Conservation (phyloP, 2,797 vertebrate genomes). For the Sebastes variabilis region DNA sequence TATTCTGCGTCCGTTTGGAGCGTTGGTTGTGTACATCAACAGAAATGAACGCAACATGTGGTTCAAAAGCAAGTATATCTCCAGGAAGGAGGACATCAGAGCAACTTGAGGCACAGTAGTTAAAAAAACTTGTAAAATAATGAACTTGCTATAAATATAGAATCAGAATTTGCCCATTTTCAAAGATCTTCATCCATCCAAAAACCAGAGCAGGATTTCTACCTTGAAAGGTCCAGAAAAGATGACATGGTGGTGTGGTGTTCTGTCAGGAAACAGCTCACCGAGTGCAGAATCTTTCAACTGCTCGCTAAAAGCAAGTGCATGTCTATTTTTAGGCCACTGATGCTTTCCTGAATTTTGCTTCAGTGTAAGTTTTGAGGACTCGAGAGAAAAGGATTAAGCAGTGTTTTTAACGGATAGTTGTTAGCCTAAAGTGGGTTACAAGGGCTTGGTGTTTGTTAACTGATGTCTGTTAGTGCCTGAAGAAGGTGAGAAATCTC, state of each 20-base stretch:
- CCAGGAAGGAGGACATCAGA: no score
- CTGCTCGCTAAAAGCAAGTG: conserved; percentile 58
- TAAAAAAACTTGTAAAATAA: neutral
- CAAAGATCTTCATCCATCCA: neutral
- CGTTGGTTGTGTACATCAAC: no score
- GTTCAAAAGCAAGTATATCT: no score
- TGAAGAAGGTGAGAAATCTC: neutral
- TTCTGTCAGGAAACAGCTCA: conserved; percentile 28
- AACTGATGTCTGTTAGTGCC: neutral
- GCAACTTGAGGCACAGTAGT: no score
- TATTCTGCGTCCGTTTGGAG: no score
- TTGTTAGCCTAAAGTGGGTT: conserved; percentile 10
- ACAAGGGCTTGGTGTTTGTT: conserved; percentile 14
- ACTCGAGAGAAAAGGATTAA: conserved; percentile 41
- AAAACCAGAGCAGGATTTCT: neutral
- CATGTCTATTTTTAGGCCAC: conserved; percentile 68
- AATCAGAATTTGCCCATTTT: neutral
- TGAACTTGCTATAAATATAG: neutral
- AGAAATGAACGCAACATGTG: no score
- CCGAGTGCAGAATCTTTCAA: conserved; percentile 73
- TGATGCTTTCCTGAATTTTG: conserved; percentile 53
- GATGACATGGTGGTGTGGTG: conserved; percentile 27
- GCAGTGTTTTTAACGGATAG: conserved; percentile 42
- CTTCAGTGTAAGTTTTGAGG: conserved; percentile 53
- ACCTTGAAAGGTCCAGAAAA: conserved; percentile 32